These are phyloP conservation scores for Allacma fusca DNA, from an alignment of 2,888 invertebrate species.

Conservation along the genomic window DNA sequence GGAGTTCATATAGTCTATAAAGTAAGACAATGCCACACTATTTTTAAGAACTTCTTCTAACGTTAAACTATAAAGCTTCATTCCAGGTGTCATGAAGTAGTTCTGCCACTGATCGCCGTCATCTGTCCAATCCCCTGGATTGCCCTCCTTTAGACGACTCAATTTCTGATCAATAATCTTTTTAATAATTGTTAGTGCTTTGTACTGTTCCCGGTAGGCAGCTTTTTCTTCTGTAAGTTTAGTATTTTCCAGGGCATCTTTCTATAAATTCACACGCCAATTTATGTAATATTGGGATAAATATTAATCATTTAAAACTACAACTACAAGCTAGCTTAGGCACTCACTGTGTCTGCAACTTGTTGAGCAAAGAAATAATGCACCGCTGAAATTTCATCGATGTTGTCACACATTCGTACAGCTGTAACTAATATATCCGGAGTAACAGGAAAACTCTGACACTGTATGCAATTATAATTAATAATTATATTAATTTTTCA, in stretches of 20 bases:
- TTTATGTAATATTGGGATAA: no score
- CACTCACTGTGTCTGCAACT: slow-evolving; percentile 51
- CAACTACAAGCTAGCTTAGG: no score
- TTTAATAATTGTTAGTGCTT: slow-evolving; percentile 81
- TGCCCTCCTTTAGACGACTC: slow-evolving; percentile 66
- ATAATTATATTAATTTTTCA: no score
- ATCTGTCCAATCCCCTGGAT: slow-evolving; percentile 64
- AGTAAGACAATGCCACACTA: slow-evolving; percentile 78
- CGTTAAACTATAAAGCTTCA: slow-evolving; percentile 71
- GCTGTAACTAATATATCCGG: slow-evolving; percentile 86
- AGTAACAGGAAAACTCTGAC: slow-evolving; percentile 77
- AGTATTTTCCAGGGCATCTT: neutral
- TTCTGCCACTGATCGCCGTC: slow-evolving; percentile 62
- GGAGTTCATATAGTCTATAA: slow-evolving; percentile 78
- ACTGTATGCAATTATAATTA: slow-evolving; percentile 69
- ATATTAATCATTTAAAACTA: no score
- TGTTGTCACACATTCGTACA: slow-evolving; percentile 78
- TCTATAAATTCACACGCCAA: no score
- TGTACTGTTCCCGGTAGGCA: slow-evolving; percentile 83
- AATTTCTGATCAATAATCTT: slow-evolving; percentile 77
- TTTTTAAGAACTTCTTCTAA: slow-evolving; percentile 79
- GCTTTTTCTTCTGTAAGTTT: slow-evolving; percentile 77
- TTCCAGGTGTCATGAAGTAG: slow-evolving; percentile 63
- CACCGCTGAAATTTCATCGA: slow-evolving; percentile 83
- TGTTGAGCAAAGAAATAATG: slow-evolving; percentile 72